Evolutionary conservation across 1,140 invertebrate genomes (phyloP).

Genomic region (Anastrepha ludens): DNA sequence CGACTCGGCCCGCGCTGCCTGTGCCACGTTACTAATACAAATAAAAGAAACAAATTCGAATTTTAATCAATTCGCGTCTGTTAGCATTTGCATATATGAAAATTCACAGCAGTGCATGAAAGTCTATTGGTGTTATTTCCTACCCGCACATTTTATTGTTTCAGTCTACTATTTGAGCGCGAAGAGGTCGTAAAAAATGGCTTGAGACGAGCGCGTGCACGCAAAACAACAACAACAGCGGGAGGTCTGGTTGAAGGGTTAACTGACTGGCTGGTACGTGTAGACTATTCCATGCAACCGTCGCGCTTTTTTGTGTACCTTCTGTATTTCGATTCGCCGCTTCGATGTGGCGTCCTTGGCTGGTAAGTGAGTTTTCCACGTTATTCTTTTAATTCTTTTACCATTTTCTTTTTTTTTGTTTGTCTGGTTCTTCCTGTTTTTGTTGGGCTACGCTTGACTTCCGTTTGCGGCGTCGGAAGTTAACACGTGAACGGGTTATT

Average conservation of each 20-base stretch:
- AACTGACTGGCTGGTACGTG: background rate
- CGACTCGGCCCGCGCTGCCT: background rate
- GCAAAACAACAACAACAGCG: background rate
- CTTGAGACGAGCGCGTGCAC: conserved; percentile 24
- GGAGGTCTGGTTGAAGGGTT: conserved; percentile 36
- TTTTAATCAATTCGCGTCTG: conserved; percentile 73
- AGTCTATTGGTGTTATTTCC: conserved; percentile 18
- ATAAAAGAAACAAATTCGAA: conserved; percentile 73
- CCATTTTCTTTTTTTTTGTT: conserved; percentile 1
- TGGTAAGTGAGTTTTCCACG: conserved; percentile 4
- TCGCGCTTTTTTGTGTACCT: background rate
- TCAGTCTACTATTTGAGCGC: background rate
- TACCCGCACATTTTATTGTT: conserved; percentile 13
- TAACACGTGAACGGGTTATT: conserved; percentile 61
- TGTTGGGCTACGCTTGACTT: conserved; percentile 35
- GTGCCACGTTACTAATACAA: conserved; percentile 19
- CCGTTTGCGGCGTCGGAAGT: conserved; percentile 54
- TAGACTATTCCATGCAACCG: too few relatives aligned
- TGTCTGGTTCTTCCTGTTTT: conserved; percentile 51
- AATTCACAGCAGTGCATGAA: conserved; percentile 60
- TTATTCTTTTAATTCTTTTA: conserved; percentile 40
- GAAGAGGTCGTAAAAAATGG: background rate
- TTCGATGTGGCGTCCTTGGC: background rate
- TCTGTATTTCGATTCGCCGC: background rate
- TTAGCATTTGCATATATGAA: conserved; percentile 62